A percentile compares a stretch with the other conserved stretches of the same genome.
These are phyloP conservation scores for Pica pica DNA, from an alignment of 2,113 vertebrate genomes.

Conservation along the genomic window DNA sequence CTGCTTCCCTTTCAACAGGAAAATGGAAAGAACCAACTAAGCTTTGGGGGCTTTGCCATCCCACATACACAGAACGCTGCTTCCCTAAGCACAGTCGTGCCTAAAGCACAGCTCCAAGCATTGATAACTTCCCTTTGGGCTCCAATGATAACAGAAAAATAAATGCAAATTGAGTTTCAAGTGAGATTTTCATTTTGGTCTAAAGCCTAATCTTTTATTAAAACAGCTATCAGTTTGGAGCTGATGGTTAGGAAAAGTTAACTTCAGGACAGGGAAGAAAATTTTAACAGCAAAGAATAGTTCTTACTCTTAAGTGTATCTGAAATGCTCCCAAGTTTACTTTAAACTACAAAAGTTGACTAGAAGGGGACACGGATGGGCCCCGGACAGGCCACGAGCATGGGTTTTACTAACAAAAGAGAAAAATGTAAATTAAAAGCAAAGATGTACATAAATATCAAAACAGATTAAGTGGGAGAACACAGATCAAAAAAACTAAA, in stretches of 20 bases:
- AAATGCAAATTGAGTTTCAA: not conserved
- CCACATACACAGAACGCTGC: not conserved
- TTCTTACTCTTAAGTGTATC: not conserved
- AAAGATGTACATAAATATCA: slow-evolving; percentile 1
- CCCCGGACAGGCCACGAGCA: rapidly evolving
- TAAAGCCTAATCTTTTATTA: slow-evolving; percentile 21
- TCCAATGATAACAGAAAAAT: not conserved
- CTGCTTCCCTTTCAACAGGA: not conserved
- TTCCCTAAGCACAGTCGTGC: not conserved
- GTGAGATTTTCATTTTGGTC: not conserved
- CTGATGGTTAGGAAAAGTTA: not conserved
- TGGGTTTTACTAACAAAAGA: not conserved
- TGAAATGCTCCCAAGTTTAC: not conserved
- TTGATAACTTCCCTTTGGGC: not conserved
- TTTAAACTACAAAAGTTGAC: not conserved
- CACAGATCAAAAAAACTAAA: slow-evolving; percentile 50
- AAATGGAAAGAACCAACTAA: not conserved
- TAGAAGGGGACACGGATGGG: not conserved
- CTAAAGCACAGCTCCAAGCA: not conserved
- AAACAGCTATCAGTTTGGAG: not conserved
- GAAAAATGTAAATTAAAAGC: slow-evolving; percentile 16
- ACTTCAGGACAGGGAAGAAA: slow-evolving; percentile 9
- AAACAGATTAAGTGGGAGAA: slow-evolving; percentile 44
- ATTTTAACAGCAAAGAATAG: not conserved
- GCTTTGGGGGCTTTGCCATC: not conserved